phyloP scores from a whole-genome alignment of 2,888 invertebrate genomes.

The Eudasyphora cyanicolor region DNA sequence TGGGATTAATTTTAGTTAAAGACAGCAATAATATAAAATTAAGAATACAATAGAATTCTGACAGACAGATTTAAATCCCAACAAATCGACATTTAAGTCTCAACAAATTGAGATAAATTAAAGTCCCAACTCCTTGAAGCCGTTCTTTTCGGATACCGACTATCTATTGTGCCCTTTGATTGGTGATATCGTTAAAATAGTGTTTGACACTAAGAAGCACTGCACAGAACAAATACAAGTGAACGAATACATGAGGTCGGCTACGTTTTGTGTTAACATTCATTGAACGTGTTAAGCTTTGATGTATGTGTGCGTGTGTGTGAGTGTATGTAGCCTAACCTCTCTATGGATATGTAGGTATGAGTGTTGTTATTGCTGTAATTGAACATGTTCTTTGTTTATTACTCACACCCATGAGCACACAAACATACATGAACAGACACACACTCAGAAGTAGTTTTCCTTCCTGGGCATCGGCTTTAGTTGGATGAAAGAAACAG shows the following conservation, averaged over 20 bases:
- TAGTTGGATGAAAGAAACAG: neutral
- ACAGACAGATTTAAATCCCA: too few species aligned
- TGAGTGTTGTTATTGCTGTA: constrained; percentile 35
- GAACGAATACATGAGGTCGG: neutral
- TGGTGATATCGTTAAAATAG: neutral
- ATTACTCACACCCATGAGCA: neutral
- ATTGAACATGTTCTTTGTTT: constrained; percentile 54
- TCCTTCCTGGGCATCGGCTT: neutral
- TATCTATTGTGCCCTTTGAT: neutral
- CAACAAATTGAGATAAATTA: too few species aligned
- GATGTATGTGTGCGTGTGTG: constrained; percentile 9
- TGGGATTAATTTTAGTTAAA: too few species aligned
- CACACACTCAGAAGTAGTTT: neutral
- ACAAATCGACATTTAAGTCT: too few species aligned
- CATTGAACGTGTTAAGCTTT: constrained; percentile 47
- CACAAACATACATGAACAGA: neutral
- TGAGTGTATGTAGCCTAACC: too few species aligned
- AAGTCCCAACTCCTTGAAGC: too few species aligned
- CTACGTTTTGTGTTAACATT: constrained; percentile 19
- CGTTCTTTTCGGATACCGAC: neutral
- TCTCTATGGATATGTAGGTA: neutral
- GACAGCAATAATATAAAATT: too few species aligned
- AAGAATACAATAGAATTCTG: too few species aligned
- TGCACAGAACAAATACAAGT: neutral
- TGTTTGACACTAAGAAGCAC: neutral